These are phyloP conservation scores for Platichthys flesus DNA, from an alignment of 2,113 vertebrate genomes.

Conservation along the genomic window DNA sequence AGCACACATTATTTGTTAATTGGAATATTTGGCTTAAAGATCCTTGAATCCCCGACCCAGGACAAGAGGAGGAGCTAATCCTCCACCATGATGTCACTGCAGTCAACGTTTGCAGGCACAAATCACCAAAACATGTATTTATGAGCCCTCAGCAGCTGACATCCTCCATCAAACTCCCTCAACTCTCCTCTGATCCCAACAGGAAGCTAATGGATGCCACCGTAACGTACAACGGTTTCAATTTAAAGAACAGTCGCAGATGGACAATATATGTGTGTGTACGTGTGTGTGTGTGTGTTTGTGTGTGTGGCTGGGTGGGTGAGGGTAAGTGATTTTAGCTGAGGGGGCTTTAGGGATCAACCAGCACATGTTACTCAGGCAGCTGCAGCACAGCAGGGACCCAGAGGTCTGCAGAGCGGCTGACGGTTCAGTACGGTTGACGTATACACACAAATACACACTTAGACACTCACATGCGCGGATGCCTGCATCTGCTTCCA, in stretches of 20 bases:
- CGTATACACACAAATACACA: neutral
- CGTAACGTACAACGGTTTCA: constrained; percentile 13
- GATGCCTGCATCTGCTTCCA: neutral
- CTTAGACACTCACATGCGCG: neutral
- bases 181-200: constrained; percentile 31
- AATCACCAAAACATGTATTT: constrained; percentile 3
- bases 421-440: constrained; percentile 8
- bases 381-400: constrained; percentile 77
- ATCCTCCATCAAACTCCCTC: constrained; percentile 47
- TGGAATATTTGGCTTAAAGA: too few species aligned
- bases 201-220: constrained; percentile 47
- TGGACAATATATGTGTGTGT: constrained; percentile 11
- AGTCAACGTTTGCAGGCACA: neutral
- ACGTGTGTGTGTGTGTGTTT: neutral
- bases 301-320: neutral
- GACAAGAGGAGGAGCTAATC: too few species aligned
- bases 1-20: too few species aligned
- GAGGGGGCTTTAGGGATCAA: constrained; percentile 69
- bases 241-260: constrained; percentile 43
- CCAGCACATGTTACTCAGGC: constrained; percentile 73
- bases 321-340: constrained; percentile 67
- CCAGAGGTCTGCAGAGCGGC: constrained; percentile 55
- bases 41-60: too few species aligned
- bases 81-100: constrained; percentile 10
- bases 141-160: constrained; percentile 41